phyloP scores from a whole-genome alignment of 1,140 invertebrate species.

The Teleogryllus occipitalis region DNA sequence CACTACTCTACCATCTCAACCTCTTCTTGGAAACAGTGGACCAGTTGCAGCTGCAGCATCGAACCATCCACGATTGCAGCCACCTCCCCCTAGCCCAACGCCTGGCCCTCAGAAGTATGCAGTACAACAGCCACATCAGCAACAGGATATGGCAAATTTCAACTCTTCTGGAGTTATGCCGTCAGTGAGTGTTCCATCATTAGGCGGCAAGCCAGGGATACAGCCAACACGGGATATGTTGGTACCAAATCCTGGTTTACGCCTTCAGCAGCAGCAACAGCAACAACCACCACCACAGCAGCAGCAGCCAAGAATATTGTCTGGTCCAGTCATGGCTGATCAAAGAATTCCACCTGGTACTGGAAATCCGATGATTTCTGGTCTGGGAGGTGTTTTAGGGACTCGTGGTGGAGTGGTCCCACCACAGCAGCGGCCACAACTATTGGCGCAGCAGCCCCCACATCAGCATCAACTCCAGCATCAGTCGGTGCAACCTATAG shows the following conservation, averaged over 20 bases:
- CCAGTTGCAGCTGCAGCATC: neutral
- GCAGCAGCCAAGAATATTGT: neutral
- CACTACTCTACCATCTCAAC: neutral
- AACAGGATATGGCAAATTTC: neutral
- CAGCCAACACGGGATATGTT: neutral
- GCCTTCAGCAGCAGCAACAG: constrained; percentile 24
- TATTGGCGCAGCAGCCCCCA: neutral
- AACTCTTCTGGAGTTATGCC: neutral
- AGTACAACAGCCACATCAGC: neutral
- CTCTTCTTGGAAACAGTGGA: neutral
- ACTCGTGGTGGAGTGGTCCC: neutral
- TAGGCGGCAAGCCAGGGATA: neutral
- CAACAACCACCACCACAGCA: constrained; percentile 32
- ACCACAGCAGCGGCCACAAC: constrained; percentile 13
- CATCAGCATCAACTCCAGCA: neutral
- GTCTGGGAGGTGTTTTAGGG: constrained; percentile 4
- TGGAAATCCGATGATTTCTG: constrained; percentile 4
- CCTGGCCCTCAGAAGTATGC: neutral
- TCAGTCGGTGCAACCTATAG: neutral
- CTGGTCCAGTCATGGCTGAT: neutral
- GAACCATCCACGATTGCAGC: neutral
- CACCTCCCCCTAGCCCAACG: neutral
- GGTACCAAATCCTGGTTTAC: neutral
- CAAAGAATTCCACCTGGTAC: neutral
- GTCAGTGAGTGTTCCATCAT: neutral